These are phyloP conservation scores for Paedocypris micromegethes DNA, from an alignment of 2,797 vertebrate species.

Conservation along the genomic window DNA sequence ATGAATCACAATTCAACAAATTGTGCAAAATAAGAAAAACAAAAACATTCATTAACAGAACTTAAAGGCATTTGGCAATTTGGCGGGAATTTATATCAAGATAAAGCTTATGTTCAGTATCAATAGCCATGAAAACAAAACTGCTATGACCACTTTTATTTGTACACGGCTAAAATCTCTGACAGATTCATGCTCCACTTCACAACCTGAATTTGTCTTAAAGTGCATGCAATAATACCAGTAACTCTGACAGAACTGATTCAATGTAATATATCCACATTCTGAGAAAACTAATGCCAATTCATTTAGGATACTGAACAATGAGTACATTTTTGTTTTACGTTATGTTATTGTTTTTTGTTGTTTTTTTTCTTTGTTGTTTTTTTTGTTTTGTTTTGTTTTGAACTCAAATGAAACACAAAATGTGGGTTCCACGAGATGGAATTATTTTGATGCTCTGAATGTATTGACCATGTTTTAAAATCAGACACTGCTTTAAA, in stretches of 20 bases:
- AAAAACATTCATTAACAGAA: constrained; percentile 70
- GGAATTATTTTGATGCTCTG: constrained; percentile 83
- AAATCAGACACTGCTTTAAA: constrained; percentile 85
- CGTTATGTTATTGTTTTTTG: constrained; percentile 28
- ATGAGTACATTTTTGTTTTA: constrained; percentile 52
- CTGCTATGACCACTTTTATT: constrained; percentile 93
- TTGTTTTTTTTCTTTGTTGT: constrained; percentile 22
- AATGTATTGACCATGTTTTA: constrained; percentile 75
- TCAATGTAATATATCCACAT: constrained; percentile 91
- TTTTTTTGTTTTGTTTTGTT: constrained; percentile 36
- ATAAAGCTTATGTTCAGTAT: constrained; percentile 66
- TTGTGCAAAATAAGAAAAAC: constrained; percentile 60
- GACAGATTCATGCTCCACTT: constrained; percentile 95
- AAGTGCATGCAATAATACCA: constrained; percentile 95
- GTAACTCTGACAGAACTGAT: constrained; percentile 79
- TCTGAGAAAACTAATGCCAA: constrained; percentile 78
- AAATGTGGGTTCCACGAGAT: constrained; percentile 92
- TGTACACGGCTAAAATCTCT: constrained; percentile 99
- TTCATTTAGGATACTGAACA: constrained; percentile 66
- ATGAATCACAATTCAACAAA: constrained; percentile 70
- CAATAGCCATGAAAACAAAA: constrained; percentile 64
- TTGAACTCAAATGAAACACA: constrained; percentile 70
- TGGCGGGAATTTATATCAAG: constrained; percentile 69
- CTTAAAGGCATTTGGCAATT: constrained; percentile 77
- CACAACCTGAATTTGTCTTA: constrained; percentile 95